phyloP scores from a whole-genome alignment of 2,113 vertebrate species.

The Anser cygnoides region DNA sequence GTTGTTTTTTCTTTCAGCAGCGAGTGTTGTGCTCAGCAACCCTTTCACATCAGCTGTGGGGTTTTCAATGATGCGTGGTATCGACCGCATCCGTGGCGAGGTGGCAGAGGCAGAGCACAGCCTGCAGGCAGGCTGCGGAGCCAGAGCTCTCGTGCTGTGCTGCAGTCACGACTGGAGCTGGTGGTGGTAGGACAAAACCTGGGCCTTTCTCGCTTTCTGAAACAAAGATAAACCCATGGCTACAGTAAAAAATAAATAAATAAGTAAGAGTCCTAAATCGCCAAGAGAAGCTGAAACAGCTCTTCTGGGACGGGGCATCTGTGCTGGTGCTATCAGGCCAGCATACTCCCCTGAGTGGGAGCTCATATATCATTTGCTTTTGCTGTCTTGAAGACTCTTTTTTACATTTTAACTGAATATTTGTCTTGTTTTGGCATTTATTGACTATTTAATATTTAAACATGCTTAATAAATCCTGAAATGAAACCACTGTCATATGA shows the following conservation, averaged over 20 bases:
- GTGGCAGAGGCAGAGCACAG: not conserved
- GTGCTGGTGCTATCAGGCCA: not conserved
- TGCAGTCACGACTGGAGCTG: not conserved
- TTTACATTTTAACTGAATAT: constrained; percentile 35
- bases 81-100: fast-evolving
- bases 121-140: not conserved
- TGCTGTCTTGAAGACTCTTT: constrained; percentile 5
- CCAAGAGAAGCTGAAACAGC: constrained; percentile 47
- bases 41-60: not conserved
- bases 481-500: not conserved
- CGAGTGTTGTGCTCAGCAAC: not conserved
- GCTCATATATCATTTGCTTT: not conserved
- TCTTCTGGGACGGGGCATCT: constrained; percentile 13
- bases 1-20: not conserved
- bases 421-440: constrained; percentile 33
- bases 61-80: not conserved
- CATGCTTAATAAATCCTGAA: constrained; percentile 10
- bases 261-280: constrained; percentile 63
- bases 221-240: constrained; percentile 15
- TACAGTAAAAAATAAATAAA: constrained; percentile 59
- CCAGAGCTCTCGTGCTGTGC: not conserved
- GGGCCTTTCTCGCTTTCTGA: not conserved
- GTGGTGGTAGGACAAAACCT: not conserved
- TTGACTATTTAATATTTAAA: constrained; percentile 19
- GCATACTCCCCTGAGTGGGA: not conserved